Conservation (phyloP, 2,888 invertebrate genomes). For the Heliothis peltigera region DNA sequence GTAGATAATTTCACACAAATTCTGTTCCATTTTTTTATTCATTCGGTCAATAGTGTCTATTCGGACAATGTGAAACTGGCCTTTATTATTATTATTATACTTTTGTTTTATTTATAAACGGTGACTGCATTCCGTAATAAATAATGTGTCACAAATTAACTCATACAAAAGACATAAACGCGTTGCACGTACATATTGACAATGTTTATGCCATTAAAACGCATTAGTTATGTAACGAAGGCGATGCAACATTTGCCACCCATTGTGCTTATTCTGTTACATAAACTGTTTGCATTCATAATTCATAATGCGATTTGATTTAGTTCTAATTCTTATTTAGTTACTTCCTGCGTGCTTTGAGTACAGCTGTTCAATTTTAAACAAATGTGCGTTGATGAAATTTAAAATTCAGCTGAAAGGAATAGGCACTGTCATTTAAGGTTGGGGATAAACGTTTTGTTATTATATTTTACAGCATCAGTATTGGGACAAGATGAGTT, state of each 20-base stretch:
- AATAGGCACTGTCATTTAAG: too few relatives aligned
- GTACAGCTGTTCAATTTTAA: background rate
- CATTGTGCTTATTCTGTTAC: slow-evolving; percentile 44
- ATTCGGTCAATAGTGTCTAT: too few relatives aligned
- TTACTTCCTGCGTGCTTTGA: slow-evolving; percentile 14
- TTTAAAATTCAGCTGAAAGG: too few relatives aligned
- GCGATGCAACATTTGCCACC: slow-evolving; percentile 47
- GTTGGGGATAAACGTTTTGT: too few relatives aligned
- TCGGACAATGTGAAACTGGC: too few relatives aligned
- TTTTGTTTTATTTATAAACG: background rate
- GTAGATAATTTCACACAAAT: too few relatives aligned
- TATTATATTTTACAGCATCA: too few relatives aligned
- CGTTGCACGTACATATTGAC: slow-evolving; percentile 51
- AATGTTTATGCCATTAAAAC: slow-evolving; percentile 28
- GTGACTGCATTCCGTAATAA: background rate
- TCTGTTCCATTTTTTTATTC: too few relatives aligned
- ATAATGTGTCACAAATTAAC: slow-evolving; percentile 5
- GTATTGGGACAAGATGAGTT: too few relatives aligned
- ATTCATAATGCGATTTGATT: slow-evolving; percentile 38
- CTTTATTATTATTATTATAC: background rate
- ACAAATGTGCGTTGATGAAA: too few relatives aligned
- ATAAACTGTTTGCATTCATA: slow-evolving; percentile 35
- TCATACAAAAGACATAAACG: slow-evolving; percentile 82
- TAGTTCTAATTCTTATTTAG: slow-evolving; percentile 15
- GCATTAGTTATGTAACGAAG: slow-evolving; percentile 46